These are phyloP conservation scores for Lucinisca nassula DNA, from an alignment of 2,888 invertebrate genomes.

Conservation along the genomic window DNA sequence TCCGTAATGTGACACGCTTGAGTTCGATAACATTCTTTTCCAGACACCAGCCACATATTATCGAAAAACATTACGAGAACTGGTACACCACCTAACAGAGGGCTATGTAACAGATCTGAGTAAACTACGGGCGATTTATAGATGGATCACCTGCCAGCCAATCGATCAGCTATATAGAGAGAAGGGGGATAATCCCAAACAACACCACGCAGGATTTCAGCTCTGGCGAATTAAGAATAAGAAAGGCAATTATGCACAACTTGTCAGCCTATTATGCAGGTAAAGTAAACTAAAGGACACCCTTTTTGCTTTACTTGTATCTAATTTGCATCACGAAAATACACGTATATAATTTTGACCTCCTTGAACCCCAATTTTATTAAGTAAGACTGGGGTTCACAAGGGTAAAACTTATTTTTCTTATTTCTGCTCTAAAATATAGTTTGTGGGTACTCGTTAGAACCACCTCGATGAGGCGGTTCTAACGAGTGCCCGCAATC, in stretches of 20 bases:
- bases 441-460: too few species aligned
- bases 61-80: constrained; percentile 65
- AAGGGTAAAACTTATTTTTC: too few species aligned
- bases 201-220: constrained; percentile 79
- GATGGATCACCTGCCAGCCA: constrained; percentile 82
- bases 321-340: too few species aligned
- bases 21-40: neutral
- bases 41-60: constrained; percentile 76
- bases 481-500: too few species aligned
- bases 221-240: constrained; percentile 82
- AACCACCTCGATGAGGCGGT: too few species aligned
- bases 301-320: neutral
- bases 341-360: too few species aligned
- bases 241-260: constrained; percentile 85
- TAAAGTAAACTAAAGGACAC: constrained; percentile 39
- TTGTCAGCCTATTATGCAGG: constrained; percentile 81
- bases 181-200: constrained; percentile 72
- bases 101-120: constrained; percentile 69
- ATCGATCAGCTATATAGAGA: constrained; percentile 73
- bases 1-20: too few species aligned
- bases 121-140: constrained; percentile 79
- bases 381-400: too few species aligned
- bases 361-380: too few species aligned
- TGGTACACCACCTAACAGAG: constrained; percentile 74
- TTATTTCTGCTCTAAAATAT: too few species aligned